Evolutionary conservation across 2,888 invertebrate species (phyloP).

Genomic region (Dorcus hopei): DNA sequence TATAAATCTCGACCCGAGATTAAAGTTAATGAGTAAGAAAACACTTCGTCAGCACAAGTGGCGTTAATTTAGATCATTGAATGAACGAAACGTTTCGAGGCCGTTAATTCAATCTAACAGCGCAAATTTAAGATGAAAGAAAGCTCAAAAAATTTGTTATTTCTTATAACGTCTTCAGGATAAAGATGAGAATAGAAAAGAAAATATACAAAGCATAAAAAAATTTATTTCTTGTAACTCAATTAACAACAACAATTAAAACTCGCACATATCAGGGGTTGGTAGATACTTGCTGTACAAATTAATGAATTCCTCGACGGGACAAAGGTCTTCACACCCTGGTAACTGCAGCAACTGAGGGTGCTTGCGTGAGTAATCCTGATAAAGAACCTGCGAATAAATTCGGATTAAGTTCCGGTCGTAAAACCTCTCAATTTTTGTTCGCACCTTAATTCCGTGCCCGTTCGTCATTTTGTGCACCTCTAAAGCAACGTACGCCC

Average conservation of each 20-base stretch:
- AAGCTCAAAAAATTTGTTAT: too few species aligned
- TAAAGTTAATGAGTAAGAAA: too few species aligned
- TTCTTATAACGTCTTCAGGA: too few species aligned
- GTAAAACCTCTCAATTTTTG: too few species aligned
- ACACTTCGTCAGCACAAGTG: too few species aligned
- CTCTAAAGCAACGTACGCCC: conserved; percentile 35
- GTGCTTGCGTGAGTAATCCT: conserved; percentile 8
- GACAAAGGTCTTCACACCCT: conserved; percentile 10
- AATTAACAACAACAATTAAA: background rate
- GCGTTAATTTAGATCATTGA: too few species aligned
- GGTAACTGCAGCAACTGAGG: conserved; percentile 7
- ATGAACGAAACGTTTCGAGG: too few species aligned
- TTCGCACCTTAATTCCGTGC: conserved; percentile 8
- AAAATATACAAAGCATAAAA: too few species aligned
- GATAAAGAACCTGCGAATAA: conserved; percentile 9
- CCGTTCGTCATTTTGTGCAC: conserved; percentile 23
- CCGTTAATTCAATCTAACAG: too few species aligned
- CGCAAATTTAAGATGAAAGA: too few species aligned
- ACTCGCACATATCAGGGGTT: conserved; percentile 1
- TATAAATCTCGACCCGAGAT: too few species aligned
- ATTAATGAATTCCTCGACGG: conserved; percentile 4
- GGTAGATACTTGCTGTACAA: conserved; percentile 13
- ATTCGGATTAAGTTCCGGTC: background rate
- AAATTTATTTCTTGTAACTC: background rate
- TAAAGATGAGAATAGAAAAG: too few species aligned